phyloP scores from a whole-genome alignment of 1,140 invertebrate species.

The Phenacoccus solenopsis region DNA sequence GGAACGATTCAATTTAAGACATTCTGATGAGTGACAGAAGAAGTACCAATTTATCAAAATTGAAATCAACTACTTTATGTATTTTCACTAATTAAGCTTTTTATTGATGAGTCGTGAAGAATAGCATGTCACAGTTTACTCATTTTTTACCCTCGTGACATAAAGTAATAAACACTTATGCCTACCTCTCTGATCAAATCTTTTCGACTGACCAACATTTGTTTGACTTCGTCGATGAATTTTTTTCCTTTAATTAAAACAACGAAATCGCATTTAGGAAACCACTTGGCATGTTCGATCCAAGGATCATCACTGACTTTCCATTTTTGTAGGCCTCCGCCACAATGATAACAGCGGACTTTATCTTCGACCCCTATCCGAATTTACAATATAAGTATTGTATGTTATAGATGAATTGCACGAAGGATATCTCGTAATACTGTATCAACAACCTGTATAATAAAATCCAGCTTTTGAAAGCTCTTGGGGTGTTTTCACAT shows the following conservation, averaged over 20 bases:
- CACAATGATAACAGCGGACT: conserved; percentile 85
- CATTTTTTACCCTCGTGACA: too few relatives aligned
- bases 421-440: neutral
- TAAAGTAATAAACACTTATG: neutral
- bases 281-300: conserved; percentile 83
- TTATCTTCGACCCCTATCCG: conserved; percentile 44
- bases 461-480: conserved; percentile 65
- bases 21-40: too few relatives aligned
- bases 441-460: conserved; percentile 45
- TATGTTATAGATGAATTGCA: neutral
- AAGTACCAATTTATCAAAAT: too few relatives aligned
- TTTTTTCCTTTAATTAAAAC: conserved; percentile 61
- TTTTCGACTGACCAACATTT: neutral
- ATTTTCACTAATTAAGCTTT: too few relatives aligned
- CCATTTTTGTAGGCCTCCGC: conserved; percentile 75
- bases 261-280: conserved; percentile 68
- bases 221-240: conserved; percentile 43
- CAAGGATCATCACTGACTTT: conserved; percentile 71
- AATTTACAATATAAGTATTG: neutral
- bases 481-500: conserved; percentile 48
- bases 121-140: too few relatives aligned
- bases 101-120: too few relatives aligned
- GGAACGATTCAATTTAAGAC: too few relatives aligned
- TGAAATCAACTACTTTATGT: too few relatives aligned
- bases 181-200: neutral